Conservation (phyloP, 1,140 invertebrate genomes). For the Sesamia nonagrioides region DNA sequence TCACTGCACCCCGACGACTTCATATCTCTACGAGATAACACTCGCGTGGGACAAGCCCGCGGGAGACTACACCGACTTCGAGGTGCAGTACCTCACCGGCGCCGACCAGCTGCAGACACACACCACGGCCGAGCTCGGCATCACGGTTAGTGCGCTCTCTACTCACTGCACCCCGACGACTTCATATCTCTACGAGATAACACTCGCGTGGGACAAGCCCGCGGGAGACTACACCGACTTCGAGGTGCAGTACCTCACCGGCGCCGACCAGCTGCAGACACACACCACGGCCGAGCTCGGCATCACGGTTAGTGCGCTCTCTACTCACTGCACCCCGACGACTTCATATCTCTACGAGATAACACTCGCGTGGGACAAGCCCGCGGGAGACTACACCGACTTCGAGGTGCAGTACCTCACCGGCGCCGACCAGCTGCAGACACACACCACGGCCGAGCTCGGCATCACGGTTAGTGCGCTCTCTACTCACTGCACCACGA, state of each 20-base stretch:
- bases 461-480: background rate
- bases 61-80: conserved; percentile 96
- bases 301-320: conserved; percentile 89
- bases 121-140: background rate
- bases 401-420: conserved; percentile 95
- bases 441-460: background rate
- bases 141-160: background rate
- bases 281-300: conserved; percentile 90
- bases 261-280: conserved; percentile 91
- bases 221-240: conserved; percentile 95
- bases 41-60: conserved; percentile 93
- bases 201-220: conserved; percentile 93
- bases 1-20: too few species aligned
- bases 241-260: conserved; percentile 94
- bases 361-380: conserved; percentile 93
- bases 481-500: too few species aligned
- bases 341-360: conserved; percentile 87
- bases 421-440: conserved; percentile 44
- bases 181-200: too few species aligned
- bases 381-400: conserved; percentile 94
- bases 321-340: too few species aligned
- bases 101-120: background rate
- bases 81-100: conserved; percentile 93
- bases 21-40: conserved; percentile 92
- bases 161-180: too few species aligned